Percentiles rank a stretch among this genome's conserved stretches.
These are phyloP conservation scores for Muraenolepis orangiensis DNA, from an alignment of 2,797 vertebrate species.

Conservation along the genomic window DNA sequence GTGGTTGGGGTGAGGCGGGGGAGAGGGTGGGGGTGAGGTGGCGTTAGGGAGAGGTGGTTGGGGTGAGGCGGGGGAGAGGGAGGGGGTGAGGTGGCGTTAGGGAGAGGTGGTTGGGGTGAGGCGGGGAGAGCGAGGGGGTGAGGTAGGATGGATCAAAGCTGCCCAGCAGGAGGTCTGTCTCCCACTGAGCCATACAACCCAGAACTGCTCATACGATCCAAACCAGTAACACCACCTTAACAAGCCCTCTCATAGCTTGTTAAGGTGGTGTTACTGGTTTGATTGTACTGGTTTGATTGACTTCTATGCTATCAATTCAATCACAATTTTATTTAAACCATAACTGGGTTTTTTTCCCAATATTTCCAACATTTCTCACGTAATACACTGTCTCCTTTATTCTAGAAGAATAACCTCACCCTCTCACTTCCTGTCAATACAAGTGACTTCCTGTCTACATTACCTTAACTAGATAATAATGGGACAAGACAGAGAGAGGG, in stretches of 20 bases:
- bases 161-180: not conserved
- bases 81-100: not conserved
- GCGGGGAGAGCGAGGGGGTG: too few relatives aligned
- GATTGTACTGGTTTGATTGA: too few relatives aligned
- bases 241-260: too few relatives aligned
- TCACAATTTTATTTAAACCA: not conserved
- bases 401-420: not conserved
- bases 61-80: too few relatives aligned
- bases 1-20: not conserved
- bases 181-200: not conserved
- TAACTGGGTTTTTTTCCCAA: not conserved
- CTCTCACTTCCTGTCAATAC: not conserved
- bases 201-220: not conserved
- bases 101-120: too few relatives aligned
- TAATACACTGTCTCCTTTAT: not conserved
- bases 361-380: not conserved
- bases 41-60: too few relatives aligned
- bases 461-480: not conserved
- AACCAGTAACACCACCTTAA: not conserved
- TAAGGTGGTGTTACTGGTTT: not conserved
- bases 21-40: too few relatives aligned
- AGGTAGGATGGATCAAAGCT: not conserved
- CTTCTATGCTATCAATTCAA: too few relatives aligned
- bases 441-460: not conserved
- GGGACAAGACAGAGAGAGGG: not conserved